A percentile compares a stretch with the other conserved stretches of the same genome.
Evolutionary conservation across 2,888 invertebrate genomes (phyloP).

Genomic region (Tuta absoluta): DNA sequence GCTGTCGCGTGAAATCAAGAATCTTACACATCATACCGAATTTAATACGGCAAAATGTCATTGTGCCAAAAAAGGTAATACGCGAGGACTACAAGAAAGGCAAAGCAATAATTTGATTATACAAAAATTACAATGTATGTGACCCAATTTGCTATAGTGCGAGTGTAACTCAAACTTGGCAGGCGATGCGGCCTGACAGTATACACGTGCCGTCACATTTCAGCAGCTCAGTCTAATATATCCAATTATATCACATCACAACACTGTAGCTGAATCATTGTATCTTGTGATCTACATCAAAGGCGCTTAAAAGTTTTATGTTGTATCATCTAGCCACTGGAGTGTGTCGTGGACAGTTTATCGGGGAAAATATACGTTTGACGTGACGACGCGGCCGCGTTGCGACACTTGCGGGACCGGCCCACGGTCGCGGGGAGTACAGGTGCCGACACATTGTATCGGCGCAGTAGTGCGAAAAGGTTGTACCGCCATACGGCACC

Average conservation of each 20-base stretch:
- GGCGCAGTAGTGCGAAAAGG: too few relatives aligned
- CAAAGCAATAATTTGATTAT: background rate
- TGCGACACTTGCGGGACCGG: background rate
- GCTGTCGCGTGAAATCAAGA: background rate
- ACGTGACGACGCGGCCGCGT: background rate
- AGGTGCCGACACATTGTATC: background rate
- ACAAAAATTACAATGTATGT: background rate
- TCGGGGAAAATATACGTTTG: background rate
- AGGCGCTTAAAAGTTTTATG: constrained; percentile 18
- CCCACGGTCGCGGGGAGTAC: background rate
- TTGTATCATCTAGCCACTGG: background rate
- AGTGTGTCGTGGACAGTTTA: background rate
- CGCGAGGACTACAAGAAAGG: background rate
- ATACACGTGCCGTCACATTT: constrained; percentile 6
- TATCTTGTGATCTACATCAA: background rate
- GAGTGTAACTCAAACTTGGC: constrained; percentile 8
- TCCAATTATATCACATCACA: background rate
- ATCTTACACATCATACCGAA: background rate
- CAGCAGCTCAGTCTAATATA: background rate
- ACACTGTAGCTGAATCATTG: background rate
- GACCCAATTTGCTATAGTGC: background rate
- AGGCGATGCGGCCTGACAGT: background rate
- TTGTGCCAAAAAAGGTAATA: constrained; percentile 3
- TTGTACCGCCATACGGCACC: too few relatives aligned
- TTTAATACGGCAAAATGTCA: background rate